These are phyloP conservation scores for Bubo scandiacus DNA, from an alignment of 2,113 vertebrate species.

Conservation along the genomic window DNA sequence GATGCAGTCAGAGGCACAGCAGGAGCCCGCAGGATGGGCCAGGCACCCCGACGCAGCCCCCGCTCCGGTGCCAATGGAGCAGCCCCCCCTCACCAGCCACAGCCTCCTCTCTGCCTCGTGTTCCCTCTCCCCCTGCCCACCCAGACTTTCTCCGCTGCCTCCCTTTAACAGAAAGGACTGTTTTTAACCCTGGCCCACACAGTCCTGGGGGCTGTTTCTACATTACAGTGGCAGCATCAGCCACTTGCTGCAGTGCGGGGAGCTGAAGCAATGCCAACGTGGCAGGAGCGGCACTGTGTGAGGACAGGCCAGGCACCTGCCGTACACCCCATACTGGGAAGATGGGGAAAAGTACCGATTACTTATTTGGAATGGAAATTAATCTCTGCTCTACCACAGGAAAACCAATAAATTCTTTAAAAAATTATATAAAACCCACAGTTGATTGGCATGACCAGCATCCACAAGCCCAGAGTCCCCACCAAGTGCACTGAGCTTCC, in stretches of 20 bases:
- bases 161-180: neutral
- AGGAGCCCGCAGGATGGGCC: neutral
- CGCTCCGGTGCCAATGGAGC: rapidly evolving
- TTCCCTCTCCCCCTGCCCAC: rapidly evolving
- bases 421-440: too few relatives aligned
- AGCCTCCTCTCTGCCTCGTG: neutral
- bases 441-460: neutral
- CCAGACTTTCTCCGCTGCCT: rapidly evolving
- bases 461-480: neutral
- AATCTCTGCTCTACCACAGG: neutral
- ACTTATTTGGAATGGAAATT: neutral
- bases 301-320: neutral
- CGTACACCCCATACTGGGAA: neutral
- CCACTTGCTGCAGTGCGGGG: neutral
- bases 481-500: neutral
- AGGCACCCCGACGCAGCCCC: neutral
- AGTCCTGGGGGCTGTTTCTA: neutral
- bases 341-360: neutral
- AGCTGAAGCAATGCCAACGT: neutral
- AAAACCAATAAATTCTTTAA: too few relatives aligned
- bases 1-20: rapidly evolving
- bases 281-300: neutral
- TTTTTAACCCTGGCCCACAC: neutral
- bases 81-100: neutral
- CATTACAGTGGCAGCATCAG: neutral